Base-by-base conservation (phyloP, 2,888 invertebrate genomes). In the Eumerus sabulonum region DNA sequence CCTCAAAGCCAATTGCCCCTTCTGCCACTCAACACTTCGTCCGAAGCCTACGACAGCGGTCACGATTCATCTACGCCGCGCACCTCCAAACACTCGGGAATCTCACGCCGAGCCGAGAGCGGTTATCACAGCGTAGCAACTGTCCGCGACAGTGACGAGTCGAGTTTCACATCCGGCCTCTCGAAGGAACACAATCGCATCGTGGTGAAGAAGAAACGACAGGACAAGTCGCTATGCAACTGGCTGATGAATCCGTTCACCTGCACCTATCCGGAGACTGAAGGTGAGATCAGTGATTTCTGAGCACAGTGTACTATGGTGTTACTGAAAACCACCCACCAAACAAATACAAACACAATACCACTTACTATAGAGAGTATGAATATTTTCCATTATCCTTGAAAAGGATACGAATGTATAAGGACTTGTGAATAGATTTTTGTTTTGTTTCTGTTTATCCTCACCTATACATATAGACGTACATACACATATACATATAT, bases 71-170 rank as follows among this genome's bases (percentile, higher is more conserved):
- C 95, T 0, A 95, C 95, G 1, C 95, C 95, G 0, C 90, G 95
- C 13, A 95, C 95, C 12, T 94, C 95, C 1, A 95, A 95, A 86
- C 93, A 95, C 82, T 95, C 95, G 82, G 94, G 94, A 0, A 93
- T 95, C 1, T 95, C 94, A 0, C 90, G 95, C 82, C 91, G 95
- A 57, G 95, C 96, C 1, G 96, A 96, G 86, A 96, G 95, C 85
- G 97, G 97, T 0, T 97, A 97, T 85, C 97, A 97, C 86, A 96
- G 96, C 84, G 95, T 97, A 82, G 94, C 96, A 9, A 89, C 89
- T 0, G 89, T 87, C 1, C 90, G 96, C 76, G 96, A 96, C 87
- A 94, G 95, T 83, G 96, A 97, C 86, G 96, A 95, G 77, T 96
- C 96, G 17, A 96, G 95, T 72, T 92, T 95, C 83, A 95, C 95